A percentile compares a stretch with the other conserved stretches of the same genome.
These are phyloP conservation scores for Orchesella cincta DNA, from an alignment of 1,140 invertebrate species.

Conservation along the genomic window DNA sequence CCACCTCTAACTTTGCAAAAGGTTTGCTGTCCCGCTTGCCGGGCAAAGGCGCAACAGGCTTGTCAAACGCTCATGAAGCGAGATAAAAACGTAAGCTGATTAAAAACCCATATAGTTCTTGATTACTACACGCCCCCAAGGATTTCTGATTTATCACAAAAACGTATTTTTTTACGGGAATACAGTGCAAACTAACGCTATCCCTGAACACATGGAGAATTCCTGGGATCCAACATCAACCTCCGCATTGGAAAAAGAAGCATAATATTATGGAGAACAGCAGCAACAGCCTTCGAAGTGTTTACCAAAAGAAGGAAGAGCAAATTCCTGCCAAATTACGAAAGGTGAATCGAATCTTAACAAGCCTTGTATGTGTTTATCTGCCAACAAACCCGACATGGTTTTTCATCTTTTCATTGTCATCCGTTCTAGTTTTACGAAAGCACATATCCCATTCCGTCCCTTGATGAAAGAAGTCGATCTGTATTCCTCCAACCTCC, in stretches of 20 bases:
- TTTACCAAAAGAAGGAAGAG: not conserved
- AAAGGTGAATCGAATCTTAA: too few species aligned
- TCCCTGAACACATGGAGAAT: not conserved
- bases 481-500: not conserved
- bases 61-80: not conserved
- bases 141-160: too few species aligned
- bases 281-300: too few species aligned
- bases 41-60: not conserved
- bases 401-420: too few species aligned
- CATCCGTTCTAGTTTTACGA: not conserved
- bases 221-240: not conserved
- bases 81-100: not conserved
- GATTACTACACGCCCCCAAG: not conserved
- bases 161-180: not conserved
- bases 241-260: too few species aligned
- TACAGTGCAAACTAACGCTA: not conserved
- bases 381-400: not conserved
- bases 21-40: not conserved
- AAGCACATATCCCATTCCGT: not conserved
- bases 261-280: too few species aligned
- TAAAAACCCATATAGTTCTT: not conserved
- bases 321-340: not conserved
- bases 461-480: not conserved
- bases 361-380: too few species aligned
- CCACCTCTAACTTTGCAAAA: too few species aligned